Percentiles rank a stretch among this genome's conserved stretches.
phyloP scores from a whole-genome alignment of 2,888 invertebrate species.

The Malthinus seriepunctatus region DNA sequence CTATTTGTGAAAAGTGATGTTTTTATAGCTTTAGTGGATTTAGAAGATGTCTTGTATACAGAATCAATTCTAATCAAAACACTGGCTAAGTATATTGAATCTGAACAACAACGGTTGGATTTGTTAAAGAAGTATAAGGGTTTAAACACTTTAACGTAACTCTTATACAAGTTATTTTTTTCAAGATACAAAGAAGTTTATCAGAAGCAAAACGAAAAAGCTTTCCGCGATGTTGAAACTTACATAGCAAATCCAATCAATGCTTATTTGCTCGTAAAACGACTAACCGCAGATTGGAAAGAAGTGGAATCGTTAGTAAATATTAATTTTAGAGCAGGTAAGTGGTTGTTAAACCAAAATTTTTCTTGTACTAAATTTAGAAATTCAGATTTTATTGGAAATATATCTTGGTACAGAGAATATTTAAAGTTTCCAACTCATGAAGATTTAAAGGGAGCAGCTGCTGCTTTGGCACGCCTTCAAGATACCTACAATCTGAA shows the following conservation, averaged over 20 bases:
- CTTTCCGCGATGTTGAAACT: conserved; percentile 75
- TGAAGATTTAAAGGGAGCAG: conserved; percentile 95
- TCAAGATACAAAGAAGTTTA: conserved; percentile 72
- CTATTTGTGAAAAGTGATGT: conserved; percentile 63
- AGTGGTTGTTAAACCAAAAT: not conserved
- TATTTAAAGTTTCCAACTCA: conserved; percentile 86
- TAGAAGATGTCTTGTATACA: conserved; percentile 89
- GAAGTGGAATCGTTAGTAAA: conserved; percentile 77
- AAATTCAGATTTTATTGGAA: conserved; percentile 44
- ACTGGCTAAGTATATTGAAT: conserved; percentile 80
- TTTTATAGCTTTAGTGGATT: conserved; percentile 92
- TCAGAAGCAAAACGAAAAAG: conserved; percentile 75
- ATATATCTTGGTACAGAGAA: conserved; percentile 73
- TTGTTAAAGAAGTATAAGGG: conserved; percentile 71
- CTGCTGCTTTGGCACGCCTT: conserved; percentile 88
- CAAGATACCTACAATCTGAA: conserved; percentile 90
- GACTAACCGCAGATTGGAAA: conserved; percentile 91
- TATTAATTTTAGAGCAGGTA: conserved; percentile 68
- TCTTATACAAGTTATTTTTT: conserved; percentile 13
- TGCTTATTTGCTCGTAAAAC: conserved; percentile 91
- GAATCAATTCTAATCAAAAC: conserved; percentile 87
- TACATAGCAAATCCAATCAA: conserved; percentile 93
- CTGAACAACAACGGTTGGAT: conserved; percentile 80
- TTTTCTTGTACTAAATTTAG: not conserved
- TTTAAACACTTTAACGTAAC: not conserved